Conservation (phyloP, 2,797 vertebrate genomes). For the Simalia tracyae region DNA sequence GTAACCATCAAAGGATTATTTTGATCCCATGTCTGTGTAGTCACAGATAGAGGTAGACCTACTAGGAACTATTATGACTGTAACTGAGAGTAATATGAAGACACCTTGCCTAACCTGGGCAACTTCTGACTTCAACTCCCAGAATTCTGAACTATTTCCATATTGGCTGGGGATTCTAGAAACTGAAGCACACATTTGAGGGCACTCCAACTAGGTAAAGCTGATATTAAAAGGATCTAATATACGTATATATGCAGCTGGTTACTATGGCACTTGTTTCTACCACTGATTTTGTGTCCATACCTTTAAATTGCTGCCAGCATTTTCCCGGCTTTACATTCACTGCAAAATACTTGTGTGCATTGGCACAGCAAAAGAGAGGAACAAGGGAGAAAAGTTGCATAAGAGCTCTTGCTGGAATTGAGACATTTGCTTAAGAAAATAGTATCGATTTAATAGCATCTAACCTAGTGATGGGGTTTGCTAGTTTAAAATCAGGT, state of each 20-base stretch:
- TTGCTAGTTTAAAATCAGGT: not conserved
- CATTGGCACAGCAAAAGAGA: not conserved
- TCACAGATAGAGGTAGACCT: not conserved
- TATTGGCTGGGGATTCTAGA: not conserved
- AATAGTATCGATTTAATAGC: not conserved
- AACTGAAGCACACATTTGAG: not conserved
- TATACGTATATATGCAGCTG: not conserved
- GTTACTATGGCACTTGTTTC: not conserved
- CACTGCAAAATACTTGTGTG: not conserved
- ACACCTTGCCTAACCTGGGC: not conserved
- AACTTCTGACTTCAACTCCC: not conserved
- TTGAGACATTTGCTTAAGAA: not conserved
- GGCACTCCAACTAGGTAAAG: not conserved
- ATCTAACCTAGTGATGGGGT: not conserved
- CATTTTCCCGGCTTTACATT: not conserved
- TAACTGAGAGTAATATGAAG: not conserved
- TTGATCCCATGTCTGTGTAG: not conserved
- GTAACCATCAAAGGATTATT: not conserved
- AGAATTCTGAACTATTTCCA: not conserved
- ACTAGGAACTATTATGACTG: not conserved
- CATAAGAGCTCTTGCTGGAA: not conserved
- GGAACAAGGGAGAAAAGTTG: not conserved
- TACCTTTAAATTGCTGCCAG: not conserved
- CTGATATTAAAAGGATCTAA: not conserved
- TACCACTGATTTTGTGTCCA: not conserved